Evolutionary conservation across 2,797 vertebrate species (phyloP).

Genomic region (Cossypha caffra): DNA sequence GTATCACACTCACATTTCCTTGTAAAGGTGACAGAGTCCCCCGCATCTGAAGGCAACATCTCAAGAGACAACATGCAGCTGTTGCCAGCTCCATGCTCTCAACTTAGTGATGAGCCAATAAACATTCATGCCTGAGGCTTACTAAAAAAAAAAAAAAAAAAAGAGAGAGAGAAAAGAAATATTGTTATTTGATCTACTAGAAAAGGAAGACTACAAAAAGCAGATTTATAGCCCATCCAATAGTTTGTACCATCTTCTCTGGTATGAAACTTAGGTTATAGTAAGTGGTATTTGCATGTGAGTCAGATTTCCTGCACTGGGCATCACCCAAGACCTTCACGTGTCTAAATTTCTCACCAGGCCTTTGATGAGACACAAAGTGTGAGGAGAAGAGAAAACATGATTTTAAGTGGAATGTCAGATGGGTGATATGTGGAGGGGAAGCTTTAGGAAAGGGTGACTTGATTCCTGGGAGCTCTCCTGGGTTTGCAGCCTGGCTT

Average conservation of each 20-base stretch:
- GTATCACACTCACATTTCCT: not conserved
- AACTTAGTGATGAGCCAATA: not conserved
- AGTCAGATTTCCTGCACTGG: not conserved
- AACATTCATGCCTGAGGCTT: not conserved
- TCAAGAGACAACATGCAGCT: not conserved
- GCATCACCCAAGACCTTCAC: not conserved
- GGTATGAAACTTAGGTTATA: not conserved
- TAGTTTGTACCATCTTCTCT: not conserved
- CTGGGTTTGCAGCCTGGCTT: not conserved
- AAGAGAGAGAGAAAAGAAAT: no score
- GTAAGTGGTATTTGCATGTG: not conserved
- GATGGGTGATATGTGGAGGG: no score
- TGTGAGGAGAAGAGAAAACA: not conserved
- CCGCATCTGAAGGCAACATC: not conserved
- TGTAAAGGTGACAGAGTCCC: not conserved
- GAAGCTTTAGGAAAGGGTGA: not conserved
- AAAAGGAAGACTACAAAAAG: not conserved
- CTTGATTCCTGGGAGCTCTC: not conserved
- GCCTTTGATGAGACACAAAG: not conserved
- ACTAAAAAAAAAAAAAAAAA: not conserved
- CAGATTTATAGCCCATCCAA: not conserved
- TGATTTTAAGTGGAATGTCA: not conserved
- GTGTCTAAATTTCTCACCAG: not conserved
- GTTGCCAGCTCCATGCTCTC: not conserved
- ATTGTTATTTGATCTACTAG: not conserved